Base-by-base conservation (phyloP, 2,888 invertebrate species). In the Pseudolycoriella hygida region DNA sequence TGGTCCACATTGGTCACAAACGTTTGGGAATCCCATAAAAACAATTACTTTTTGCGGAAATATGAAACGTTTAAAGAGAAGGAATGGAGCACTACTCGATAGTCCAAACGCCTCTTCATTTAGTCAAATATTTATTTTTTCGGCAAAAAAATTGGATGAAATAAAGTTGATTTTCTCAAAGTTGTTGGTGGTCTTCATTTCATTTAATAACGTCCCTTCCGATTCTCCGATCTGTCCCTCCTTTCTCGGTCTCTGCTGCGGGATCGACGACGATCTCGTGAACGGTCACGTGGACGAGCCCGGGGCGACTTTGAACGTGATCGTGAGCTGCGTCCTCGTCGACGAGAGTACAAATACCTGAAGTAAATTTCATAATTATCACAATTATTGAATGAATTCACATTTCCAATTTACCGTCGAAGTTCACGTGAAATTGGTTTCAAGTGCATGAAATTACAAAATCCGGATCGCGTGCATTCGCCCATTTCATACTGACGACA, bases 371-470 rank as follows among this genome's bases (percentile, higher is more conserved):
- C 2, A 63, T 58, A 43, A 48, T 14, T 48, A 51, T 42, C 38
- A 48, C 44, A 34, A 46, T 34, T 42, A 43, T 41, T 47, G 43
- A 18, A 25, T 12, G n/a, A 18, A 14, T 34, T 14, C 20, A 42
- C 30, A 30, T 43, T 14, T 32, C 32, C 11, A 30, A 12, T 34
- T 42, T 73, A 88, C 68, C 93, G 78, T 51, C 94, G 73, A 46
- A 97, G 67, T 61, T 96, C 94, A 50, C 94, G 73, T 0, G 96
- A 96, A 56, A 98, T 97, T 11, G 97, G 97, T 61, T 98, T 98
- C 62, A 98, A 72, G 62, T 98, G 98, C 98, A 99, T 99, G 68
- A 98, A 99, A 70, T 99, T 99, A 67, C 98, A 98, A 68, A 99
- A 99, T 32, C 97, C 98, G 55, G 94, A 94, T 46, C 97, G 76